These are phyloP conservation scores for Malurus splendens DNA, from an alignment of 2,797 vertebrate species.

Conservation along the genomic window DNA sequence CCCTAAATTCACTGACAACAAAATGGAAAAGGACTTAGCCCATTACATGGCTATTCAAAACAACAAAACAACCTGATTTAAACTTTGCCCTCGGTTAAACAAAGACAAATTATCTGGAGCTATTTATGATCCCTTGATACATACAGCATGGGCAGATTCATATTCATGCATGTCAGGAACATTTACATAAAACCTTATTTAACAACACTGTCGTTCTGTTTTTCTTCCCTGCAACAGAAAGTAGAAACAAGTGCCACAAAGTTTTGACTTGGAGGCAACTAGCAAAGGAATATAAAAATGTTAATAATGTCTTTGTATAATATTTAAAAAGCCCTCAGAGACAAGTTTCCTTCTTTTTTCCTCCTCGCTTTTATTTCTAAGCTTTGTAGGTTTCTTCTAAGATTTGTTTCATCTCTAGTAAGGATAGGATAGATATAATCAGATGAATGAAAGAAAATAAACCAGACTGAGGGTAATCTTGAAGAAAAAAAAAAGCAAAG, in stretches of 20 bases:
- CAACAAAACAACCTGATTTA: constrained; percentile 9
- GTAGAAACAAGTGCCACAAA: constrained; percentile 31
- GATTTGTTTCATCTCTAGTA: not conserved
- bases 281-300: constrained; percentile 24
- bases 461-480: not conserved
- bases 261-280: constrained; percentile 44
- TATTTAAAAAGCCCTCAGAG: constrained; percentile 15
- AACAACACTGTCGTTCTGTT: constrained; percentile 2
- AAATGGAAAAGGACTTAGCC: constrained; percentile 28
- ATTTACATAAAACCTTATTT: constrained; percentile 23
- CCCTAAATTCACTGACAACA: constrained; percentile 33
- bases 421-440: constrained; percentile 10
- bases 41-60: constrained; percentile 42
- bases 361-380: not conserved
- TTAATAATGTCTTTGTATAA: not conserved
- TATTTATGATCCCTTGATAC: constrained; percentile 22
- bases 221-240: not conserved
- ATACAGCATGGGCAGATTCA: constrained; percentile 19
- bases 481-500: not conserved
- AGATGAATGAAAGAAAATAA: constrained; percentile 48
- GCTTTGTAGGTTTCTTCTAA: not conserved
- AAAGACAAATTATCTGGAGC: constrained; percentile 37
- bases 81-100: constrained; percentile 41
- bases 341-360: not conserved
- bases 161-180: constrained; percentile 48